Evolutionary conservation across 2,888 invertebrate species (phyloP).

Genomic region (Lasioglossum oenotherae): DNA sequence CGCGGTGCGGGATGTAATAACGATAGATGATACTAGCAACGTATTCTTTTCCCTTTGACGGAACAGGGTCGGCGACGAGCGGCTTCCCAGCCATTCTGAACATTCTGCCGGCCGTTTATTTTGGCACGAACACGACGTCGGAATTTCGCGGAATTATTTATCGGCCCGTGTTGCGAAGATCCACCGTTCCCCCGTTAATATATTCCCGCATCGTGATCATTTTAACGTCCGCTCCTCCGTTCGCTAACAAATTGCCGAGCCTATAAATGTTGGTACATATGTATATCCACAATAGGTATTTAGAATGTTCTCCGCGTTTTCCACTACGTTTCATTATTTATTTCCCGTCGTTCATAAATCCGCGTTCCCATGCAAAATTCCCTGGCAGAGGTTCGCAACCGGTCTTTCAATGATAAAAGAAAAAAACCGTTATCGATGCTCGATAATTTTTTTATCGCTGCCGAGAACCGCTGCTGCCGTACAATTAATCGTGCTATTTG

Average conservation of each 20-base stretch:
- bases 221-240: not conserved
- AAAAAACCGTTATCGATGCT: not conserved
- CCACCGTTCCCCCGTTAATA: conserved; percentile 9
- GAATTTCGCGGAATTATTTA: conserved; percentile 17
- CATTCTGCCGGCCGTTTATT: conserved; percentile 8
- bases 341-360: not conserved
- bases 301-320: not conserved
- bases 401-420: not conserved
- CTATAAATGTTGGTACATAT: not conserved
- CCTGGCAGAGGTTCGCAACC: not conserved
- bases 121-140: conserved; percentile 4
- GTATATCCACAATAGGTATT: not conserved
- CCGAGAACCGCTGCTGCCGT: not conserved
- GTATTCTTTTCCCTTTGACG: not conserved
- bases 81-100: not conserved
- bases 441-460: not conserved
- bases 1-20: not conserved
- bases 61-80: not conserved
- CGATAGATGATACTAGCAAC: not conserved
- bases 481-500: not conserved
- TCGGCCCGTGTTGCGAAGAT: conserved; percentile 6
- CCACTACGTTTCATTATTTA: not conserved
- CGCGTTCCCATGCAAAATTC: not conserved
- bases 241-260: not conserved
- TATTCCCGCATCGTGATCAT: not conserved